phyloP scores from a whole-genome alignment of 2,113 vertebrate genomes.

The Equus przewalskii region DNA sequence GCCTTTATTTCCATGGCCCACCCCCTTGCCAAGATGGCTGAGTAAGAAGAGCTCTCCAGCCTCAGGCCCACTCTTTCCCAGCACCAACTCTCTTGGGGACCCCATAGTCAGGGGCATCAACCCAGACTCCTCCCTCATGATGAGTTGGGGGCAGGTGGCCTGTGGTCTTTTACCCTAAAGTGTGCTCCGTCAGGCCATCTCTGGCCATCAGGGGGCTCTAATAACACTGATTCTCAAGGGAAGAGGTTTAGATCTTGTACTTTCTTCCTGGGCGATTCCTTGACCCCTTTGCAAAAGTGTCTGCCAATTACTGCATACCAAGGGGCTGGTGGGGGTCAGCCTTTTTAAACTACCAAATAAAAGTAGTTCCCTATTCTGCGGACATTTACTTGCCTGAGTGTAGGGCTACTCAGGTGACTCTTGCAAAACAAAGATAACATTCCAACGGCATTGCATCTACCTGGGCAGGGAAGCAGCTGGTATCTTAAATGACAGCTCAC shows the following conservation, averaged over 20 bases:
- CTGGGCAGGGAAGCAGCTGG: neutral
- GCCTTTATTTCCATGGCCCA: neutral
- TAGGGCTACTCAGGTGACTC: neutral
- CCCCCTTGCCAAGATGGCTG: neutral
- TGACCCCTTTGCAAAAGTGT: neutral
- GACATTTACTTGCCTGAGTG: neutral
- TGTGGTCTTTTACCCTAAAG: neutral
- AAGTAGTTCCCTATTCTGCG: neutral
- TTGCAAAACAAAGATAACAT: neutral
- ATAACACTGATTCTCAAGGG: neutral
- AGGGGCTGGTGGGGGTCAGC: no score
- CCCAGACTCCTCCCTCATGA: neutral
- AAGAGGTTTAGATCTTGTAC: neutral
- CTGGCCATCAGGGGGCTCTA: neutral
- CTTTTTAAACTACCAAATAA: constrained; percentile 2
- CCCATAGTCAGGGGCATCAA: no score
- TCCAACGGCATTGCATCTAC: neutral
- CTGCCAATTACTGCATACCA: neutral
- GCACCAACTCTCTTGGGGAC: neutral
- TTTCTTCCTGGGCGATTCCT: neutral
- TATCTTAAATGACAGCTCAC: neutral
- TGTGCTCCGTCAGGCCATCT: neutral
- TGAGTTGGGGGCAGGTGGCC: neutral
- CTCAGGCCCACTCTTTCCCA: neutral
- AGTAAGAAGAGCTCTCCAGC: neutral